phyloP scores from a whole-genome alignment of 2,797 vertebrate genomes.

The Gadopsis bispinosus region DNA sequence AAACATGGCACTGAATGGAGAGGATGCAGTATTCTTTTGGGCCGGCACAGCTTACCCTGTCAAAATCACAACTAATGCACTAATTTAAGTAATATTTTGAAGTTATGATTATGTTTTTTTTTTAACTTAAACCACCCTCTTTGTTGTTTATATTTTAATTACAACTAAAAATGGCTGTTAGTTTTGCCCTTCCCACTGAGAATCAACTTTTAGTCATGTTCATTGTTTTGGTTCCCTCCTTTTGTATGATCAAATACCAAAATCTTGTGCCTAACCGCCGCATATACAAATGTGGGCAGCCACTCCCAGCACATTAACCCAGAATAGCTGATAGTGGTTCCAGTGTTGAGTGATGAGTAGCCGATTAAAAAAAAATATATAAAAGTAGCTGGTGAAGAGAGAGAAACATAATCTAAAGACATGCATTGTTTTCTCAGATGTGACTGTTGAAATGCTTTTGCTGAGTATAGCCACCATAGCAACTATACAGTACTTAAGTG shows the following conservation, averaged over 20 bases:
- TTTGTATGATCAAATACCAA: conserved; percentile 13
- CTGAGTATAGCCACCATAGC: not conserved
- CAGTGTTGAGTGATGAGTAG: not conserved
- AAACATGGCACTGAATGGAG: not conserved
- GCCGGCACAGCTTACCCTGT: not conserved
- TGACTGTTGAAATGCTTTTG: not conserved
- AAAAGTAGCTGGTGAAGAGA: not conserved
- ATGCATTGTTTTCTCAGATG: not conserved
- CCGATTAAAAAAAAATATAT: not conserved
- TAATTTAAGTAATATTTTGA: not conserved
- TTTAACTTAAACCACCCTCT: not conserved
- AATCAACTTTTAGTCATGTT: not conserved
- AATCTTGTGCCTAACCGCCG: conserved; percentile 5
- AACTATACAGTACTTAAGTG: not conserved
- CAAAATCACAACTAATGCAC: not conserved
- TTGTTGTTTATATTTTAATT: not conserved
- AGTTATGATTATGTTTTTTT: not conserved
- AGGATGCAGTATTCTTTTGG: not conserved
- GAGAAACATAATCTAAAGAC: not conserved
- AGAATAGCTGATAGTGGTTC: conserved; percentile 23
- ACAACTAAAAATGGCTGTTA: not conserved
- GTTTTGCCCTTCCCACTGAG: not conserved
- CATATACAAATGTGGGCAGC: conserved; percentile 3
- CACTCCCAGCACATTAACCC: conserved; percentile 12
- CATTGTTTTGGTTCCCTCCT: not conserved